Conservation (phyloP, 1,140 invertebrate species). For the Acromyrmex echinatior region DNA sequence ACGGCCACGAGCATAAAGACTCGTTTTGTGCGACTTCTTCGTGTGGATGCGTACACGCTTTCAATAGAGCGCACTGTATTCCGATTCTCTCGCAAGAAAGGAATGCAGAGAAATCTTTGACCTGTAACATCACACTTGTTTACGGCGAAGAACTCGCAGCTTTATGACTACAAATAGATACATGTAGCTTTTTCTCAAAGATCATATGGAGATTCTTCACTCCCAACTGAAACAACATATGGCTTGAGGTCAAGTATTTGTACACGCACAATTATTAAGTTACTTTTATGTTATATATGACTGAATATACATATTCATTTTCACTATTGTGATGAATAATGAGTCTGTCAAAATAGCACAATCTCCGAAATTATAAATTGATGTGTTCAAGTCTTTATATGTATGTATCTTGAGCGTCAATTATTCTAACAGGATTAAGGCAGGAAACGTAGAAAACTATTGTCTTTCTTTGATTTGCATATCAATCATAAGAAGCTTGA, state of each 20-base stretch:
- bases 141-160: not conserved
- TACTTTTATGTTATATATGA: not conserved
- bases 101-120: constrained; percentile 63
- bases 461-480: not conserved
- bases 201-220: not conserved
- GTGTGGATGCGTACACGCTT: constrained; percentile 52
- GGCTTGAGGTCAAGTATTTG: not conserved
- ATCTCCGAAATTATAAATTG: not conserved
- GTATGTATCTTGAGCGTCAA: not conserved
- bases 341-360: not conserved
- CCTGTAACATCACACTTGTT: constrained; percentile 19
- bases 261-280: not conserved
- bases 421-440: not conserved
- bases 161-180: not conserved
- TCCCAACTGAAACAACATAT: not conserved
- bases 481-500: constrained; percentile 6
- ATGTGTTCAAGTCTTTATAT: not conserved
- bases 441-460: not conserved
- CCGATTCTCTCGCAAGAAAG: not conserved
- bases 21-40: constrained; percentile 56
- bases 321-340: not conserved
- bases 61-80: constrained; percentile 68
- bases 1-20: constrained; percentile 54
- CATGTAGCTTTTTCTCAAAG: not conserved
- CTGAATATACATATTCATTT: not conserved